Conservation (phyloP, 2,113 vertebrate species). For the Vidua chalybeata region DNA sequence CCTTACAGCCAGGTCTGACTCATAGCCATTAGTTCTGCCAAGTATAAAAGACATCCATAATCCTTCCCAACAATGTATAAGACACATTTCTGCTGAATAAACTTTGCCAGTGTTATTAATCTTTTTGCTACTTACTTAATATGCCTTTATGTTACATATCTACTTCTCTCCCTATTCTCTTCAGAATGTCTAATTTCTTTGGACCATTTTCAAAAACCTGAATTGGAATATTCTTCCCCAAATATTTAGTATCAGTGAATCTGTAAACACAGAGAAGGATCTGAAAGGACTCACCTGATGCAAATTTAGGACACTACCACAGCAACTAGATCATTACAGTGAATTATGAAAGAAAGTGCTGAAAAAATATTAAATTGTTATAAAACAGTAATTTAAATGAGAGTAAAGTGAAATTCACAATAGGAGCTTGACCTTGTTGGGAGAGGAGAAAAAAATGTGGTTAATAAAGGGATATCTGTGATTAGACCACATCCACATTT, state of each 20-base stretch:
- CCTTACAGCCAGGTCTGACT: not conserved
- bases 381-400: not conserved
- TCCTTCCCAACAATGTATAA: not conserved
- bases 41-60: not conserved
- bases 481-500: not conserved
- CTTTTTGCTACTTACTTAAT: slow-evolving; percentile 1
- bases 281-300: not conserved
- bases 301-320: not conserved
- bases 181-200: not conserved
- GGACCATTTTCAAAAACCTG: not conserved
- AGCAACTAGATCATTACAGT: not conserved
- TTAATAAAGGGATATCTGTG: not conserved
- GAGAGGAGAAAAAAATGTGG: not conserved
- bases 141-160: not conserved
- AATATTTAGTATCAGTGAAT: not conserved
- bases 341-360: not conserved
- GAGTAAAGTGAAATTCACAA: not conserved
- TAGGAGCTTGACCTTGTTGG: not conserved
- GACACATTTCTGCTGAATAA: slow-evolving; percentile 11
- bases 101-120: slow-evolving; percentile 10
- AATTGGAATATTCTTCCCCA: not conserved
- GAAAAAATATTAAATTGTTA: not conserved
- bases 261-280: not conserved
- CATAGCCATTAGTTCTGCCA: slow-evolving; percentile 5
- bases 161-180: not conserved